A percentile compares a stretch with the other conserved stretches of the same genome.
Evolutionary conservation across 92 coral and sea anemone species (phyloP).

Genomic region (Epizoanthus rinbou): DNA sequence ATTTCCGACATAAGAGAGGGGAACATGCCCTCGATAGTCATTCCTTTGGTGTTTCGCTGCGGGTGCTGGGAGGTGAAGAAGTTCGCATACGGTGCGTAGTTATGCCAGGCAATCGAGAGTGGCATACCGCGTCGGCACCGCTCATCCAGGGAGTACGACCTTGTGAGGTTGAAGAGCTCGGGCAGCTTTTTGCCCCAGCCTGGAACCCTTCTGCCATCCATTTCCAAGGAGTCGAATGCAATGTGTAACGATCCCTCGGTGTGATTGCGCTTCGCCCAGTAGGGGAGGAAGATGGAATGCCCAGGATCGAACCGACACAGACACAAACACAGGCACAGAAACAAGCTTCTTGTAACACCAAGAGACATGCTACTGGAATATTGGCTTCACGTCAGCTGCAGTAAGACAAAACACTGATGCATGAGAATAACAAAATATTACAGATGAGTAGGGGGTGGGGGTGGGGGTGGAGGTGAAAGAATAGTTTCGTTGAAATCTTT

Average conservation of each 20-base stretch:
- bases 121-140: constrained; percentile 74
- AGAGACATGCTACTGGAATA: background rate
- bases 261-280: constrained; percentile 69
- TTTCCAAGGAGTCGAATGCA: constrained; percentile 43
- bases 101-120: constrained; percentile 86
- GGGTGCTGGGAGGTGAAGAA: constrained; percentile 51
- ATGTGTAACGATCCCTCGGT: constrained; percentile 68
- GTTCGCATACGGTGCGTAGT: constrained; percentile 69
- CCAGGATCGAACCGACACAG: constrained; percentile 13
- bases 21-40: constrained; percentile 81
- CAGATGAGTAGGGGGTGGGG: no score
- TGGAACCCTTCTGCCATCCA: constrained; percentile 3
- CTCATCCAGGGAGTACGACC: constrained; percentile 62
- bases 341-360: background rate
- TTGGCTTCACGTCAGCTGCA: background rate
- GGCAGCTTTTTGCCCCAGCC: constrained; percentile 21
- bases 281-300: constrained; percentile 76
- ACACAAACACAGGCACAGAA: constrained; percentile 3
- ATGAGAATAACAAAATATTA: background rate
- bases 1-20: constrained; percentile 49
- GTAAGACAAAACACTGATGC: background rate
- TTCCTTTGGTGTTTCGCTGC: constrained; percentile 43
- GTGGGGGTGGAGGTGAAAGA: no score
- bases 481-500: no score
- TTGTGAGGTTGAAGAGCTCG: constrained; percentile 40